Base-by-base conservation (phyloP, 2,113 vertebrate genomes). In the Poecile atricapillus region DNA sequence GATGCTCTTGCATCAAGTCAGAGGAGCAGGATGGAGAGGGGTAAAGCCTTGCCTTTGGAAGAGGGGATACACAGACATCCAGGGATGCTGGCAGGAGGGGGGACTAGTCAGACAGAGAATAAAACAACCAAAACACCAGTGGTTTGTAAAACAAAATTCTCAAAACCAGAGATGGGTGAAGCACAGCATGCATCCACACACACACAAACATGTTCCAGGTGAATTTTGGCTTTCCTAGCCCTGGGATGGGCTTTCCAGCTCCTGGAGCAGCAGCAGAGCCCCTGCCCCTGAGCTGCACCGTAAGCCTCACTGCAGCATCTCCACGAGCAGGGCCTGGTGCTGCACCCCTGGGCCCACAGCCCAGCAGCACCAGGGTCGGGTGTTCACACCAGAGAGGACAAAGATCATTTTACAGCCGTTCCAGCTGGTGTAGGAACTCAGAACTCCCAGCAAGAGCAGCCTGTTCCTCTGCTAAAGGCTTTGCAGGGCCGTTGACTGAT, bases 131-230 rank as follows among this genome's bases (percentile, higher is more conserved):
- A 47, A 46, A 35, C 11, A 31, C 11, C 18, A 15, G 10, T 7
- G 13, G 23, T 20, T 94, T 69, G 14, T 43, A 17, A 55, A 64
- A 70, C 28, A 53, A 44, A 75, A 27, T 16, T 31, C 53, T 55
- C 44, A 53, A 16, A 74, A 39, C 28, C 6, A 35, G 35, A 49
- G 56, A 8, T 28, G 24, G 52, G 18, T 63, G 58, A 80, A 68
- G 23, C 5, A 1, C 25, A 50, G 24, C 5, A 0, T 17, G 14
- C 30, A 23, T 11, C 1, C 55, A 43, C 22, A 4, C 0, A 15
- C 35, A 55, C 41, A 50, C 20, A 24, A 41, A 64, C 9, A 3
- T 0, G 2, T 30, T 33, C 59, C 19, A 11, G 14, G 31, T 30
- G 35, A 9, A 31, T 20, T 53, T 41, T 1, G 4, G 63, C 41